phyloP scores from a whole-genome alignment of 2,888 invertebrate genomes.

The Zootermopsis nevadensis region DNA sequence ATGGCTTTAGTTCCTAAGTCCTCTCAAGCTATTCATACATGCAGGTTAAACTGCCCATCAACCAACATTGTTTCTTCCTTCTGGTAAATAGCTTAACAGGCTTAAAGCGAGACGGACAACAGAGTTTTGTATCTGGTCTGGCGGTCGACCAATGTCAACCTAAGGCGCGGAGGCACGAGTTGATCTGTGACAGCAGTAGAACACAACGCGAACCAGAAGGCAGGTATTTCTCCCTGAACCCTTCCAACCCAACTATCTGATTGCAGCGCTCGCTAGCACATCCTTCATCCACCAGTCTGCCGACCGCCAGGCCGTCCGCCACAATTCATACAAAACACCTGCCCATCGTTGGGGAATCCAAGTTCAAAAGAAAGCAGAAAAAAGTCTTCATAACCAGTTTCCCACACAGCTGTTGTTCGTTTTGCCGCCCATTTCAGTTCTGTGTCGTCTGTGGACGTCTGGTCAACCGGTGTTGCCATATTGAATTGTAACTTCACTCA shows the following conservation, averaged over 20 bases:
- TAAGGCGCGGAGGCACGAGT: not conserved
- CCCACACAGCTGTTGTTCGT: slow-evolving; percentile 24
- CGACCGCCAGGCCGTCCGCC: not conserved
- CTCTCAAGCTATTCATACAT: too few species aligned
- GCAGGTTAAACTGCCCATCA: too few species aligned
- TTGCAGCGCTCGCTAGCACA: too few species aligned
- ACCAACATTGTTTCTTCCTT: not conserved
- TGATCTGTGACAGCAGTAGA: not conserved
- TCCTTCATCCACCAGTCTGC: too few species aligned
- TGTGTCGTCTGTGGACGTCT: not conserved
- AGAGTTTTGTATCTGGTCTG: not conserved
- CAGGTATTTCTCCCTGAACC: too few species aligned
- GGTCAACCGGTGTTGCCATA: slow-evolving; percentile 13
- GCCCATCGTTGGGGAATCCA: not conserved
- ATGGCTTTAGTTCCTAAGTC: too few species aligned
- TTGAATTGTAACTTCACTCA: not conserved
- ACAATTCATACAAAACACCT: slow-evolving; percentile 4
- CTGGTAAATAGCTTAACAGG: not conserved
- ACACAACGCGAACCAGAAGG: not conserved
- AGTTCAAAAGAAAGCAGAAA: not conserved
- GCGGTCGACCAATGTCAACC: not conserved
- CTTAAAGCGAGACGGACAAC: not conserved
- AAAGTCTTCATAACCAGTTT: slow-evolving; percentile 23
- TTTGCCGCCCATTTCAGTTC: slow-evolving; percentile 21
- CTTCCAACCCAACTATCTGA: too few species aligned